These are phyloP conservation scores for Drosophila lutescens DNA, from an alignment of 2,888 invertebrate species.

Conservation along the genomic window DNA sequence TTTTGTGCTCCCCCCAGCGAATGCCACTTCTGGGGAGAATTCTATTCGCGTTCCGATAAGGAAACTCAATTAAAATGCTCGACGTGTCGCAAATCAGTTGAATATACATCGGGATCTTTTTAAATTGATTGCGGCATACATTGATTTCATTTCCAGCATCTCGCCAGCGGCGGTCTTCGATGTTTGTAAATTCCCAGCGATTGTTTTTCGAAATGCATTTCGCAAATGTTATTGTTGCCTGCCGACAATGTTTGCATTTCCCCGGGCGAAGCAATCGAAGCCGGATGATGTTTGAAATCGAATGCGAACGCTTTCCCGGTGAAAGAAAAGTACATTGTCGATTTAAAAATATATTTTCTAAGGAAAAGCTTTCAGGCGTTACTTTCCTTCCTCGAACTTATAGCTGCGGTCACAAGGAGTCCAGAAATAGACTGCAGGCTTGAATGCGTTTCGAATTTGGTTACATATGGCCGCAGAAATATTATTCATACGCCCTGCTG, in stretches of 20 bases:
- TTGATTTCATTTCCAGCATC: slow-evolving; percentile 39
- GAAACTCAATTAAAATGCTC: slow-evolving; percentile 74
- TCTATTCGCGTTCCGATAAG: slow-evolving; percentile 57
- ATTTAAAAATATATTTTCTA: slow-evolving; percentile 4
- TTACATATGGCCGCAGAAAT: slow-evolving; percentile 40
- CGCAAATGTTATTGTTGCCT: slow-evolving; percentile 39
- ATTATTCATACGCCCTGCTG: slow-evolving; percentile 56
- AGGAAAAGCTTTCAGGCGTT: slow-evolving; percentile 12
- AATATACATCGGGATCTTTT: slow-evolving; percentile 37
- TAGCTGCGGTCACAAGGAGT: slow-evolving; percentile 11
- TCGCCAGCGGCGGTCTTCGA: slow-evolving; percentile 2
- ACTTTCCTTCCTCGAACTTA: neutral
- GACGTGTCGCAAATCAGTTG: slow-evolving; percentile 71
- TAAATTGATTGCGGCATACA: slow-evolving; percentile 48
- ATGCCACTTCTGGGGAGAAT: slow-evolving; percentile 42
- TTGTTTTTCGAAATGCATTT: slow-evolving; percentile 35
- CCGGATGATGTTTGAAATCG: slow-evolving; percentile 5
- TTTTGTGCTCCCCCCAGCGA: slow-evolving; percentile 1
- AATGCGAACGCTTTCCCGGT: slow-evolving; percentile 2
- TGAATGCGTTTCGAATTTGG: slow-evolving; percentile 38
- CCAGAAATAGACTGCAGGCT: slow-evolving; percentile 35
- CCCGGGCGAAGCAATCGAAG: slow-evolving; percentile 20
- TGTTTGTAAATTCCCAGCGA: slow-evolving; percentile 10
- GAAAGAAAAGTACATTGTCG: neutral
- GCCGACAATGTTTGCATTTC: slow-evolving; percentile 42